Base-by-base conservation (phyloP, 2,888 invertebrate species). In the Erebia aethiops region DNA sequence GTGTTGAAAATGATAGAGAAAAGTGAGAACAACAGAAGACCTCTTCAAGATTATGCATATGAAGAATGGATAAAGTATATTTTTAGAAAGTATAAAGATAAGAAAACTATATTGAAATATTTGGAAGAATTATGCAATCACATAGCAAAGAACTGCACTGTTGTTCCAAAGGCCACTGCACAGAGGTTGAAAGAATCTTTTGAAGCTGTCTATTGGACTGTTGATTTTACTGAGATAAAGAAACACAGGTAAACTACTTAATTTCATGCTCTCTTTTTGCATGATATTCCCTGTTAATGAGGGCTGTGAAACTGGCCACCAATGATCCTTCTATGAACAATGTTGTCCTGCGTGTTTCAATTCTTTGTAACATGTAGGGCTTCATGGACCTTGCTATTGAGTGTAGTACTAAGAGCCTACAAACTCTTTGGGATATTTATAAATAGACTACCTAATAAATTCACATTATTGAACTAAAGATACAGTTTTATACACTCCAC, bases 1-100 rank as follows among this genome's bases (percentile, higher is more conserved):
- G 97, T 95, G 0, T 94, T 95, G 93, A 87, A 92, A 71, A 76
- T 96, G 18, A 84, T 97, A n/a, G 81, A 93, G 7, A 94, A 94
- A 82, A 94, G 95, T 84, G 75, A 95, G 7, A 81, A 84, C 71
- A 74, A 85, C 13, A 84, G 83, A 61, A 90, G 93, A 71, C 88
- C 89, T 58, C 89, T 94, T 3, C 82, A 84, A 70, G 87, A 93
- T 77, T 80, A 83, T 69, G 93, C 94, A 9, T 95, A 94, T 77
- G 81, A 89, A 52, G 84, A 90, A 49, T 95, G 95, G 90, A 85
- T 96, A 10, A 80, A 91, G 16, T 91, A 92, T 76, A 93, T 94
- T 75, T 76, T 87, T 5, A 85, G 84, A 62, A 86, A 88, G 74
- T 89, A 87, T 70, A 88, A 88, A 77, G 80, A 91, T 61, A 84